These are phyloP conservation scores for Pseudochirops cupreus DNA, from an alignment of 2,797 vertebrate species.

Conservation along the genomic window DNA sequence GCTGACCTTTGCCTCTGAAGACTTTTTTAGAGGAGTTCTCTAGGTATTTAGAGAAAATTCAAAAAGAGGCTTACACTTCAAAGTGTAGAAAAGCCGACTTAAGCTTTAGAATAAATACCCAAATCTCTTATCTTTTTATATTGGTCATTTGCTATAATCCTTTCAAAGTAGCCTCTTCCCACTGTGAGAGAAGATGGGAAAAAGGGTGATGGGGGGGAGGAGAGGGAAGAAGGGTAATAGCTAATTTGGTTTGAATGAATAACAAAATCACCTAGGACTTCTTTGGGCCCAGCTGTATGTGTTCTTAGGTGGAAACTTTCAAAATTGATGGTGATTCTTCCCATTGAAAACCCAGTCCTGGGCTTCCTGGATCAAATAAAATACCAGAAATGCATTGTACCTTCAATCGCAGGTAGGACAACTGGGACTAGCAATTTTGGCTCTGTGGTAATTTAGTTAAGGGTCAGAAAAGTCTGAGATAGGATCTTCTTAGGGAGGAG, in stretches of 20 bases:
- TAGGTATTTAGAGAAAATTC: conserved; percentile 81
- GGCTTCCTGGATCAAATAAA: background rate
- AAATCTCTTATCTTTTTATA: conserved; percentile 85
- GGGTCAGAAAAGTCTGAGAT: background rate
- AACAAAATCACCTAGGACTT: conserved; percentile 14
- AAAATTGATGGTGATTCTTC: background rate
- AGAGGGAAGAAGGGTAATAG: conserved; percentile 60
- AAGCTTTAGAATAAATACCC: conserved; percentile 85
- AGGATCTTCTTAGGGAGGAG: background rate
- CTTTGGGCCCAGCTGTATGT: background rate
- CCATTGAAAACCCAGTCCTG: background rate
- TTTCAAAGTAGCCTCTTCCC: conserved; percentile 76
- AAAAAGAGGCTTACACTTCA: conserved; percentile 85
- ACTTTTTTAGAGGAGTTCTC: conserved; percentile 73
- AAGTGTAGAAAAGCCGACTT: conserved; percentile 83
- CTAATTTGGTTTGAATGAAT: conserved; percentile 65
- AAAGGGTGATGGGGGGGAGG: conserved; percentile 59
- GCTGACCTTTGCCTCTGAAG: conserved; percentile 80
- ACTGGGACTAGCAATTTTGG: background rate
- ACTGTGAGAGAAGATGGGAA: conserved; percentile 9
- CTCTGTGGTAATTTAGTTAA: background rate
- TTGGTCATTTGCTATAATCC: conserved; percentile 84
- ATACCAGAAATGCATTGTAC: background rate
- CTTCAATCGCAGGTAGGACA: background rate
- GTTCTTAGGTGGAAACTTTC: background rate